A percentile compares a stretch with the other conserved stretches of the same genome.
phyloP scores from a whole-genome alignment of 2,888 invertebrate species.

The Rhimphoctona megacephalus region DNA sequence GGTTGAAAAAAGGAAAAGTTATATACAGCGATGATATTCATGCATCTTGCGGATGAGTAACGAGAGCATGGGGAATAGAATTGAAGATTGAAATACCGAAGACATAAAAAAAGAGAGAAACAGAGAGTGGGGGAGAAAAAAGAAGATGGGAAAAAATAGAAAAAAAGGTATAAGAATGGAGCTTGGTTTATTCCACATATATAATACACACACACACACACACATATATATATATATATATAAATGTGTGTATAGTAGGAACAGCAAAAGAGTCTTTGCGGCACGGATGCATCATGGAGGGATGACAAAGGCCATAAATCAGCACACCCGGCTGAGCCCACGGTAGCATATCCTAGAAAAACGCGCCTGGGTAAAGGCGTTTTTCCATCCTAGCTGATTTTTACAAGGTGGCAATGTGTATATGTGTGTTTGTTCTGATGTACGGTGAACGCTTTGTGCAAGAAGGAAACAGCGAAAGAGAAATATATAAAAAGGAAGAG shows the following conservation, averaged over 20 bases:
- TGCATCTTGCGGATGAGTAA: constrained; percentile 24
- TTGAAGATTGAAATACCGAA: constrained; percentile 46
- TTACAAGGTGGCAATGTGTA: constrained; percentile 70
- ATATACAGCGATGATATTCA: constrained; percentile 6
- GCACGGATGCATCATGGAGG: constrained; percentile 63
- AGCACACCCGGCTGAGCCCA: constrained; percentile 63
- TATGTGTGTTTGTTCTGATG: constrained; percentile 64
- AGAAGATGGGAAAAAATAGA: constrained; percentile 4
- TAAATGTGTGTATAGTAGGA: background rate
- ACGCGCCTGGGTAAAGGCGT: constrained; percentile 50
- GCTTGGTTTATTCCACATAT: constrained; percentile 30
- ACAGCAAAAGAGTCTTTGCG: constrained; percentile 39
- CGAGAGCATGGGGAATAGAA: constrained; percentile 37
- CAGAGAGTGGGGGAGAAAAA: background rate
- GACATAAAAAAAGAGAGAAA: constrained; percentile 43
- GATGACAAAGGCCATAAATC: constrained; percentile 78
- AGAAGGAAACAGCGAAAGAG: background rate
- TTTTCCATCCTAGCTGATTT: constrained; percentile 65
- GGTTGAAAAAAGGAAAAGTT: background rate
- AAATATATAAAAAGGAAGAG: background rate
- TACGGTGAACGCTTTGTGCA: constrained; percentile 47
- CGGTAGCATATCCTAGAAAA: constrained; percentile 65
- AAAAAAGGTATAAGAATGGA: constrained; percentile 47
- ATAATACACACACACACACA: too few relatives aligned
- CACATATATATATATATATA: background rate